phyloP scores from a whole-genome alignment of 1,140 invertebrate genomes.

The Lanistes nyassanus region DNA sequence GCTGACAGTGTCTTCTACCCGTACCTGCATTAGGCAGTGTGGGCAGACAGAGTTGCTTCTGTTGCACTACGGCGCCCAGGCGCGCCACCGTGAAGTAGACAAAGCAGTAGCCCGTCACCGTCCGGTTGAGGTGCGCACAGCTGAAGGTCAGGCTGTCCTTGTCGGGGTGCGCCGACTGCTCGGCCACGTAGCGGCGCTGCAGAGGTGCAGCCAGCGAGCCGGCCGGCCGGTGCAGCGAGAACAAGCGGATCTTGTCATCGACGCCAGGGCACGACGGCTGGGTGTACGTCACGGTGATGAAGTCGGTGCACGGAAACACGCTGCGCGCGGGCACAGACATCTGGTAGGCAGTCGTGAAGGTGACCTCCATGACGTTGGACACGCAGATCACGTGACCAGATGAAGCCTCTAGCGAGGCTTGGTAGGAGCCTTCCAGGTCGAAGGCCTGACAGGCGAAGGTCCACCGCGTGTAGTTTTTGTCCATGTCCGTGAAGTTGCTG shows the following conservation, averaged over 20 bases:
- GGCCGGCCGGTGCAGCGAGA: slow-evolving; percentile 25
- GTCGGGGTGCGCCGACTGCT: slow-evolving; percentile 36
- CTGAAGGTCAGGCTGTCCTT: slow-evolving; percentile 32
- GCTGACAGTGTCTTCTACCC: background rate
- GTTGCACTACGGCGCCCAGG: slow-evolving; percentile 38
- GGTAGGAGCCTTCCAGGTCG: slow-evolving; percentile 50
- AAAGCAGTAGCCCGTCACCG: slow-evolving; percentile 47
- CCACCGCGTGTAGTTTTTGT: slow-evolving; percentile 15
- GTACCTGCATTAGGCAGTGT: slow-evolving; percentile 48
- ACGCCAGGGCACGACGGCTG: slow-evolving; percentile 41
- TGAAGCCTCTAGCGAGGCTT: slow-evolving; percentile 40
- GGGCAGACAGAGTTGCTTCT: slow-evolving; percentile 42
- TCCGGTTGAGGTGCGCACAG: slow-evolving; percentile 38
- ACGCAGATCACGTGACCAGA: slow-evolving; percentile 24
- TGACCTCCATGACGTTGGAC: slow-evolving; percentile 41
- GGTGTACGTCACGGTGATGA: slow-evolving; percentile 38
- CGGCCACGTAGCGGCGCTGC: slow-evolving; percentile 39
- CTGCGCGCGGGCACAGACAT: slow-evolving; percentile 30
- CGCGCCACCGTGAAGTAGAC: slow-evolving; percentile 47
- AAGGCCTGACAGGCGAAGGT: slow-evolving; percentile 42
- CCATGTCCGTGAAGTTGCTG: slow-evolving; percentile 25
- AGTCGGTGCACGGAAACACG: slow-evolving; percentile 44
- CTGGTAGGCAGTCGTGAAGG: slow-evolving; percentile 44
- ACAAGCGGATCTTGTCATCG: slow-evolving; percentile 47
- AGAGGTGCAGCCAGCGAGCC: slow-evolving; percentile 49